Evolutionary conservation across 2,888 invertebrate species (phyloP).

Genomic region (Elmis aenea): DNA sequence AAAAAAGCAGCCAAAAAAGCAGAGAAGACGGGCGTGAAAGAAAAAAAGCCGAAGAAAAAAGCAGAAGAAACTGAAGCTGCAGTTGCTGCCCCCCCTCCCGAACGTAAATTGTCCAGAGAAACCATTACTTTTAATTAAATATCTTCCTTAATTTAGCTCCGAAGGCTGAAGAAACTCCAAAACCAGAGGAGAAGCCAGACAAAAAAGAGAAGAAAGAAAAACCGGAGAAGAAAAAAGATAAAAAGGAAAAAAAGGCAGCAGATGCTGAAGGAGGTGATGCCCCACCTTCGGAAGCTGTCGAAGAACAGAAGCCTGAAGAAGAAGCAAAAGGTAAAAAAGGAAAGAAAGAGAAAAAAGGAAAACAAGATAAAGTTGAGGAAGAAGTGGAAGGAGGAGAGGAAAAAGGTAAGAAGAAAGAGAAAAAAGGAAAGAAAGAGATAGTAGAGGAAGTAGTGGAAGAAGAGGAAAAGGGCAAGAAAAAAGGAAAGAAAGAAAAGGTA

Average conservation of each 20-base stretch:
- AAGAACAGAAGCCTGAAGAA: slow-evolving; percentile 4
- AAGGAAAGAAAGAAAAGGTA: slow-evolving; percentile 4
- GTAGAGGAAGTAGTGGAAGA: slow-evolving; percentile 3
- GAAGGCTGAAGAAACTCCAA: slow-evolving; percentile 24
- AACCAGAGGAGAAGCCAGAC: slow-evolving; percentile 40
- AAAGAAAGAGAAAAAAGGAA: neutral
- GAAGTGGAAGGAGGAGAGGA: slow-evolving; percentile 5
- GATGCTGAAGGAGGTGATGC: neutral
- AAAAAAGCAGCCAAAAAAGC: slow-evolving; percentile 25
- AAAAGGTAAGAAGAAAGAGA: slow-evolving; percentile 5
- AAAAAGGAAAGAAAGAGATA: slow-evolving; percentile 3
- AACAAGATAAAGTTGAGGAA: slow-evolving; percentile 5
- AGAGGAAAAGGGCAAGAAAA: slow-evolving; percentile 6
- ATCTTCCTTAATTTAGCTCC: no score
- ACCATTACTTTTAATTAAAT: no score
- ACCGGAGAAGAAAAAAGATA: slow-evolving; percentile 7
- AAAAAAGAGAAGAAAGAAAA: slow-evolving; percentile 7
- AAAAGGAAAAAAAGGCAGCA: slow-evolving; percentile 8
- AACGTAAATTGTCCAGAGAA: no score
- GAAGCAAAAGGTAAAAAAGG: neutral
- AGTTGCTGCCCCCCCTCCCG: neutral
- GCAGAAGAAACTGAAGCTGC: slow-evolving; percentile 37
- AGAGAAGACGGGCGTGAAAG: slow-evolving; percentile 39
- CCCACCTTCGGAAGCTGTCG: no score
- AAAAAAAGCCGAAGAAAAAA: slow-evolving; percentile 40